Evolutionary conservation across 92 coral and sea anemone species (phyloP), one percentile per base, ranked within the genome.

Genomic region (Desmophyllum pertusum): DNA sequence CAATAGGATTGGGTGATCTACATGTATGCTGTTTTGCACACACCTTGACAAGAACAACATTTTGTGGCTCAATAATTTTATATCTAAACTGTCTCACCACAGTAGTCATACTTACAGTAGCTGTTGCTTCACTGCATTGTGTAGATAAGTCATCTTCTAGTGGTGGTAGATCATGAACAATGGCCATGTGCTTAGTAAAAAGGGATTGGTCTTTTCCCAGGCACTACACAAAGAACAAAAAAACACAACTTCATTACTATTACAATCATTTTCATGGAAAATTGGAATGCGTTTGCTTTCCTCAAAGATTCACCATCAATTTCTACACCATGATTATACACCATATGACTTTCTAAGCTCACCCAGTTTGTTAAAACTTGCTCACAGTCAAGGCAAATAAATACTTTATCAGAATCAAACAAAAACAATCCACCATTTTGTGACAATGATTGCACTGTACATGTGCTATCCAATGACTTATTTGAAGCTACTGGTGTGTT

Each of bases 221-320:
- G 63, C 63, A 55, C 63, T 23, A 55, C 63, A 55, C 30, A 55
- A 21, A 23, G 30, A 55, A 55, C 63, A 19, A 55, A 55, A 55
- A 19, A 55, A 55, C 5, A 55, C 63, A 10, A 55, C 63, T 55
- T 55, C 63, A 55, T 55, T 55, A 55, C 63, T 23, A 3, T 19
- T 55, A 25, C 63, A 55, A 27, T 55, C 30, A 55, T 25, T 55
- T 23, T 55, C n/a, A 83, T 82, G 80, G 4, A 48, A 48, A 13
- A 48, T 21, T 14, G 21, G 21, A 48, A 13, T 48, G 53, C 18
- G 18, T 13, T 48, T 48, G 18, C 53, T 48, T 48, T 10, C 52
- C 52, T 48, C 9, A 5, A 48, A 48, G 3, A 48, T 4, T 48
- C 53, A 48, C 53, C 18, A 48, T 48, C 53, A 48, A 21, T 48